Conservation (phyloP, 1,140 invertebrate genomes). For the Aphaenogaster rudis region DNA sequence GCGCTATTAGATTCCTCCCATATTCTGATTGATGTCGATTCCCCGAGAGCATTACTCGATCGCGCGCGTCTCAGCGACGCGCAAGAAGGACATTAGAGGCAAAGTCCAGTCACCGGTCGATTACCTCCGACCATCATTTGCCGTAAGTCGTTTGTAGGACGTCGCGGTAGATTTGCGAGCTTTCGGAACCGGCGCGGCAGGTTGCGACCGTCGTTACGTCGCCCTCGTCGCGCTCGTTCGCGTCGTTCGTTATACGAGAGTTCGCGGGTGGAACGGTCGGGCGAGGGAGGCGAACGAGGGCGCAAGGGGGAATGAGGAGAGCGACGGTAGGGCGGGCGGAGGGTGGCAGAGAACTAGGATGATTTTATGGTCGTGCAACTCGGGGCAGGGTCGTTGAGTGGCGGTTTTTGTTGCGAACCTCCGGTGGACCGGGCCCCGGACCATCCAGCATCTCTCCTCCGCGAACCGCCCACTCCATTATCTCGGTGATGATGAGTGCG, state of each 20-base stretch:
- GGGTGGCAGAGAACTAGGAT: constrained; percentile 81
- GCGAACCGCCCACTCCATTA: constrained; percentile 86
- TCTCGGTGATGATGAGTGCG: constrained; percentile 86
- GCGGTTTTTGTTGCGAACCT: constrained; percentile 82
- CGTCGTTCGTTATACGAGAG: constrained; percentile 62
- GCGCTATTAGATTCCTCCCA: neutral
- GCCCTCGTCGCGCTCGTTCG: constrained; percentile 59
- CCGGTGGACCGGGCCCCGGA: constrained; percentile 77
- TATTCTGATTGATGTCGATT: constrained; percentile 30
- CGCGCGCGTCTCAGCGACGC: constrained; percentile 15
- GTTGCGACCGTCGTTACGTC: constrained; percentile 58
- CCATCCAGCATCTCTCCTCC: constrained; percentile 80
- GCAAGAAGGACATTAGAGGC: constrained; percentile 59
- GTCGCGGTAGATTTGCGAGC: constrained; percentile 62
- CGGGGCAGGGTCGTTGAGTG: constrained; percentile 82
- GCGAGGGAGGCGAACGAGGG: constrained; percentile 25
- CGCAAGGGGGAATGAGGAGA: neutral
- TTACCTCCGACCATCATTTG: constrained; percentile 49
- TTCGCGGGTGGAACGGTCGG: constrained; percentile 30
- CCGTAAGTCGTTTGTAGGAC: constrained; percentile 49
- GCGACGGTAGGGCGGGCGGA: neutral
- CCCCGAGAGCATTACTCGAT: constrained; percentile 31
- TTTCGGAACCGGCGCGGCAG: constrained; percentile 41
- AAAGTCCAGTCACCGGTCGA: constrained; percentile 43
- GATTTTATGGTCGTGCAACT: constrained; percentile 83